Percentiles rank a stretch among this genome's conserved stretches.
Evolutionary conservation across 2,113 vertebrate species (phyloP).

Genomic region (Silurus meridionalis): DNA sequence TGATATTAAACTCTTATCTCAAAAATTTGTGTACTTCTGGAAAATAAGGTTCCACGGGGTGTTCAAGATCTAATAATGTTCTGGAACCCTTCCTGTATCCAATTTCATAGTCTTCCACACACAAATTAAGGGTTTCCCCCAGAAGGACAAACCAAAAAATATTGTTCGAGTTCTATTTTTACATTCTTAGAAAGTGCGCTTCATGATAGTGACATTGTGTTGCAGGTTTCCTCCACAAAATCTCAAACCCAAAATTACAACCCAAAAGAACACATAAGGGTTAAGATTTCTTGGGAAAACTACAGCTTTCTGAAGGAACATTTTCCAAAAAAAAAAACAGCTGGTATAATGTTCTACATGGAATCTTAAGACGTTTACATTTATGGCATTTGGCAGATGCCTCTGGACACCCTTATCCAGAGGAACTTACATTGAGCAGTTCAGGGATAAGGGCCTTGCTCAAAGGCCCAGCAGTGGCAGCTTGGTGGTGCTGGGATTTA

Average conservation of each 20-base stretch:
- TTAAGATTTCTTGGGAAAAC: background rate
- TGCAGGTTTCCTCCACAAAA: background rate
- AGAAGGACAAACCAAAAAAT: background rate
- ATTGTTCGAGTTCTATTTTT: background rate
- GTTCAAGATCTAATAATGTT: background rate
- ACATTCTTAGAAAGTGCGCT: constrained; percentile 6
- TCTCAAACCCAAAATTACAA: background rate
- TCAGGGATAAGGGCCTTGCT: no score
- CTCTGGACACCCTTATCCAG: no score
- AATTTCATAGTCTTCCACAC: background rate
- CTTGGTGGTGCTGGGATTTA: no score
- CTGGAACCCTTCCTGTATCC: background rate
- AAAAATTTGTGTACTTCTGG: background rate
- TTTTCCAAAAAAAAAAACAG: background rate
- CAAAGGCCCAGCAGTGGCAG: no score
- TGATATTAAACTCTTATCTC: no score
- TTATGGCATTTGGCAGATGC: no score
- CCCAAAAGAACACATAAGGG: background rate
- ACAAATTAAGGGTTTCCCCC: background rate
- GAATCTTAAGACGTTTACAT: background rate
- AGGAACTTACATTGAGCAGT: no score
- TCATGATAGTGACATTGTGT: background rate
- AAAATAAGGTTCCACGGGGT: background rate
- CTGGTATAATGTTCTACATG: background rate
- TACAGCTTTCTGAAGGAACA: background rate